Percentiles rank a stretch among this genome's conserved stretches.
These are phyloP conservation scores for Tinamus major DNA, from an alignment of 2,797 vertebrate genomes.

Conservation along the genomic window DNA sequence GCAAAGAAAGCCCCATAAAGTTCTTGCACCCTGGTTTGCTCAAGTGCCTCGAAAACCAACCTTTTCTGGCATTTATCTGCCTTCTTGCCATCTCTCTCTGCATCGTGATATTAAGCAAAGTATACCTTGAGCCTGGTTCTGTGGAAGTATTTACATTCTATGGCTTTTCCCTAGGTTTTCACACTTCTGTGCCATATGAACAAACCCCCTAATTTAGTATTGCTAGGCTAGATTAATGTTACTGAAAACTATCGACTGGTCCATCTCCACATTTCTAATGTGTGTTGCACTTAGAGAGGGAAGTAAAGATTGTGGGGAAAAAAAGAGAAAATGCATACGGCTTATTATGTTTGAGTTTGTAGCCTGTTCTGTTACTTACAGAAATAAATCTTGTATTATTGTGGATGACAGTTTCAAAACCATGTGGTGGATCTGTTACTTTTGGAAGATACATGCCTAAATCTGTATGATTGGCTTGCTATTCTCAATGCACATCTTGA, in stretches of 20 bases:
- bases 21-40: not conserved
- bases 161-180: not conserved
- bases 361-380: not conserved
- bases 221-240: not conserved
- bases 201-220: not conserved
- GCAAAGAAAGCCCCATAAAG: not conserved
- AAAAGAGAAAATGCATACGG: accelerated
- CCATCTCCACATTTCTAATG: not conserved
- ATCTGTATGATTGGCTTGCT: not conserved
- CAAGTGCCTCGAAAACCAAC: not conserved
- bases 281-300: not conserved
- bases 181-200: not conserved
- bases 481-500: not conserved
- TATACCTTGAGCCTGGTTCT: accelerated
- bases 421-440: not conserved
- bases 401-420: not conserved
- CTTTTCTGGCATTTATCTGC: not conserved
- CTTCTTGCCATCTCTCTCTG: not conserved
- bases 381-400: not conserved
- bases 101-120: not conserved
- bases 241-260: not conserved
- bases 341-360: not conserved
- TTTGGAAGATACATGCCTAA: not conserved
- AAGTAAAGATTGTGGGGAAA: not conserved
- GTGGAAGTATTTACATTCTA: not conserved